phyloP scores from a whole-genome alignment of 2,797 vertebrate species.

The Aratinga solstitialis region DNA sequence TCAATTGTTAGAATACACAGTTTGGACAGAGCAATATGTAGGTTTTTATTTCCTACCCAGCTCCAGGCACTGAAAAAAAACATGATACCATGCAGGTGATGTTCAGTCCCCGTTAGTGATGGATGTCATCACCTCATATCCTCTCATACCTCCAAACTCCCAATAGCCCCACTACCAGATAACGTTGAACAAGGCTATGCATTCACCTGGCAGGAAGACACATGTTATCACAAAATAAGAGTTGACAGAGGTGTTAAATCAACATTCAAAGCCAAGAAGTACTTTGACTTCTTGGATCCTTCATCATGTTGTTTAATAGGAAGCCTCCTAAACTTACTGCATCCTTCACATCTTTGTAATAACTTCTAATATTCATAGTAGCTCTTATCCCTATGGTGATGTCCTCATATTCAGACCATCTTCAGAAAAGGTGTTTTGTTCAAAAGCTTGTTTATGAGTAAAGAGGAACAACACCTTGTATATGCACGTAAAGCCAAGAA shows the following conservation, averaged over 20 bases:
- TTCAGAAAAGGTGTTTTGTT: not conserved
- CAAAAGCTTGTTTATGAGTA: not conserved
- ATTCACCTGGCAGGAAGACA: not conserved
- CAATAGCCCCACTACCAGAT: not conserved
- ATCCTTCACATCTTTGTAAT: not conserved
- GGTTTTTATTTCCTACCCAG: not conserved
- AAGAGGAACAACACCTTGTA: not conserved
- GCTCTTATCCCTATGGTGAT: not conserved
- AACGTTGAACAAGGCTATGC: not conserved
- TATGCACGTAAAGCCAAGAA: not conserved
- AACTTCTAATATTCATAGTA: not conserved
- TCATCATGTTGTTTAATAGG: not conserved
- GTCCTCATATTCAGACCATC: not conserved
- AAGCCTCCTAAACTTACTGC: not conserved
- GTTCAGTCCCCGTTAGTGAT: not conserved
- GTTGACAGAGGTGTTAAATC: not conserved
- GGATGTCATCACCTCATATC: not conserved
- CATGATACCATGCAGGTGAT: not conserved
- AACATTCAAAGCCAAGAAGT: not conserved
- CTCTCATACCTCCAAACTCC: not conserved
- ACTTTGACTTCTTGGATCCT: not conserved
- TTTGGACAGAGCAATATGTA: not conserved
- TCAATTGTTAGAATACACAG: not conserved
- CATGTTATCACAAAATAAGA: not conserved
- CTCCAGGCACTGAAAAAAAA: not conserved